Conservation (phyloP, 1,140 invertebrate genomes). For the Zaprionus africanus region DNA sequence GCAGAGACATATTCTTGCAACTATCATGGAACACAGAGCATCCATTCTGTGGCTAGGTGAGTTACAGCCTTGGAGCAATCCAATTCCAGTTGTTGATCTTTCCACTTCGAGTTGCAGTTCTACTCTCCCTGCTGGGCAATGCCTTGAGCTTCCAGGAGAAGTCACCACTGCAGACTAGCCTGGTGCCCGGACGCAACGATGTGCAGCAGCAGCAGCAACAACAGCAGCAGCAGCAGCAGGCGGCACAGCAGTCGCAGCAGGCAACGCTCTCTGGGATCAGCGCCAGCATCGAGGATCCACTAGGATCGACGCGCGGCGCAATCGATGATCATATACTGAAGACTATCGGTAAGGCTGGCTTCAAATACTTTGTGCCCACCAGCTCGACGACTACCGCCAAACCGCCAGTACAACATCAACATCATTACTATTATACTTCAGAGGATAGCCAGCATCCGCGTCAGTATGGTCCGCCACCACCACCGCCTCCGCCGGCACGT, state of each 20-base stretch:
- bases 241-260: conserved; percentile 46
- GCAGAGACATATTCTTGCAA: conserved; percentile 23
- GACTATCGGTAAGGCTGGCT: conserved; percentile 74
- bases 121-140: conserved; percentile 43
- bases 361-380: conserved; percentile 62
- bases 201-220: conserved; percentile 48
- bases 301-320: conserved; percentile 38
- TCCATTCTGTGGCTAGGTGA: conserved; percentile 44
- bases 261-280: background rate
- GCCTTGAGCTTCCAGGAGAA: conserved; percentile 61
- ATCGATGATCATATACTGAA: conserved; percentile 63
- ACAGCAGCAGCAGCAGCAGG: background rate
- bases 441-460: conserved; percentile 65
- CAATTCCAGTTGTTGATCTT: background rate
- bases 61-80: background rate
- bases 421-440: conserved; percentile 76
- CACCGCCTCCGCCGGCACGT: conserved; percentile 26
- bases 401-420: conserved; percentile 64
- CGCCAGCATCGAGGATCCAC: conserved; percentile 35
- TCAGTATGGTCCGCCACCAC: conserved; percentile 45
- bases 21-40: conserved; percentile 44
- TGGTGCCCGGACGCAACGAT: conserved; percentile 53
- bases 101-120: conserved; percentile 34
- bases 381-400: conserved; percentile 54
- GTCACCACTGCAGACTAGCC: conserved; percentile 52